Base-by-base conservation (phyloP, 2,797 vertebrate genomes). In the Pseudomugil tenellus region DNA sequence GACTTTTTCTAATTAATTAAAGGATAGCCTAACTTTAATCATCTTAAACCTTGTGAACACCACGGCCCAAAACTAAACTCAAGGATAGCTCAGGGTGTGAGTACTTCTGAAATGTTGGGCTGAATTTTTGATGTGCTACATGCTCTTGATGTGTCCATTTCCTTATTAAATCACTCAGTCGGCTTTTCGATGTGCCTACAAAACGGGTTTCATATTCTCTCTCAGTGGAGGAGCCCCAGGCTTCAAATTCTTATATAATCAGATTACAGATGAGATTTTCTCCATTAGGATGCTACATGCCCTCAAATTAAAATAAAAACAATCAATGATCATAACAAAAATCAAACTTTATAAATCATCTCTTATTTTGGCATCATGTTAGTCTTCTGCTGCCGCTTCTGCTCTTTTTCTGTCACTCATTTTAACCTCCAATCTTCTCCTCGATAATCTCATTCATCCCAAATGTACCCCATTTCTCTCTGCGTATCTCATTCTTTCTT, bases 371-470 rank as follows among this genome's bases (percentile, higher is more conserved):
- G 10, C 37, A 54, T 76, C 37, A 71, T 58, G 35, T 72, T 74
- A 58, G 57, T 70, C 34, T 35, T 54, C 25, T 10, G 35, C 57
- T 2, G 1, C 53, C 51, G 69, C 67, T 41, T 69, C 68, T 64
- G 72, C 35, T 71, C 63, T 59, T 54, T 58, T 77, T 76, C 78
- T 77, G 67, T 77, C 81, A 71, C 51, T 74, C 74, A 67, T 79
- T 79, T 68, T 77, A 75, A 69, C 67, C 78, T 67, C 70, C 63
- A 69, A 72, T 80, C 72, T 66, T 74, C 23, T 69, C 59, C 25
- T 58, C 56, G 67, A 67, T 70, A 73, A 70, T 80, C 73, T 72
- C 46, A 31, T 59, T 62, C 37, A 43, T 74, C 46, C 43, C 39
- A 73, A 67, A 72, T 78, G 49, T 63, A 69, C 63, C 53, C 60